Conservation (phyloP, 2,113 vertebrate species). For the Uria aalge region DNA sequence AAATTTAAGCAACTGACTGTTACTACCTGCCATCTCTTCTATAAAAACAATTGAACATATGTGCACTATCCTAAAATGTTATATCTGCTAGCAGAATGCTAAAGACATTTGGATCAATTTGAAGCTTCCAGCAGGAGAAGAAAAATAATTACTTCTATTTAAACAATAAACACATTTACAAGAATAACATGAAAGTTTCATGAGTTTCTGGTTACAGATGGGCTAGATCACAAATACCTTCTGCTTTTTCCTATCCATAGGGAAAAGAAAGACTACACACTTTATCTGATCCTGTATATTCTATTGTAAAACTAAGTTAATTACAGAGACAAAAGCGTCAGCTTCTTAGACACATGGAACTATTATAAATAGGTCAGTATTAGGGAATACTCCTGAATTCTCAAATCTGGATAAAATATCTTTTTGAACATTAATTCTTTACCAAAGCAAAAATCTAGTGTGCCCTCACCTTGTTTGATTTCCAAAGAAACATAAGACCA, state of each 20-base stretch:
- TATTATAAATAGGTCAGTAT: not conserved
- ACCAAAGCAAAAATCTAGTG: not conserved
- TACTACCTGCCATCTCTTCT: constrained; percentile 27
- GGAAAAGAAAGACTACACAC: not conserved
- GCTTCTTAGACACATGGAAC: not conserved
- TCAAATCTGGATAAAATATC: not conserved
- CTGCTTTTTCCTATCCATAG: not conserved
- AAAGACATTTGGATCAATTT: constrained; percentile 48
- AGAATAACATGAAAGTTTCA: constrained; percentile 40
- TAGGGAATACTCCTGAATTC: not conserved
- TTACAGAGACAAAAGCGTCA: not conserved
- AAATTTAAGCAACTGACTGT: not conserved
- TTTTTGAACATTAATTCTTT: not conserved
- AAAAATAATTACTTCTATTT: constrained; percentile 62
- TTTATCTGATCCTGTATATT: not conserved
- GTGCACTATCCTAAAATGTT: constrained; percentile 25
- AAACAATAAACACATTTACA: constrained; percentile 63
- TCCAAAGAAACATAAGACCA: not conserved
- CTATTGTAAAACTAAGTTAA: not conserved
- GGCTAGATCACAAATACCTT: constrained; percentile 26
- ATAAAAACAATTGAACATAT: constrained; percentile 61
- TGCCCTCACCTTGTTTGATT: not conserved
- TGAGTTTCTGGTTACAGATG: constrained; percentile 42
- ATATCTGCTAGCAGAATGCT: constrained; percentile 37
- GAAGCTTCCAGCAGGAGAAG: constrained; percentile 27